Evolutionary conservation across 1,140 invertebrate genomes (phyloP).

Genomic region (Solenopsis fugax): DNA sequence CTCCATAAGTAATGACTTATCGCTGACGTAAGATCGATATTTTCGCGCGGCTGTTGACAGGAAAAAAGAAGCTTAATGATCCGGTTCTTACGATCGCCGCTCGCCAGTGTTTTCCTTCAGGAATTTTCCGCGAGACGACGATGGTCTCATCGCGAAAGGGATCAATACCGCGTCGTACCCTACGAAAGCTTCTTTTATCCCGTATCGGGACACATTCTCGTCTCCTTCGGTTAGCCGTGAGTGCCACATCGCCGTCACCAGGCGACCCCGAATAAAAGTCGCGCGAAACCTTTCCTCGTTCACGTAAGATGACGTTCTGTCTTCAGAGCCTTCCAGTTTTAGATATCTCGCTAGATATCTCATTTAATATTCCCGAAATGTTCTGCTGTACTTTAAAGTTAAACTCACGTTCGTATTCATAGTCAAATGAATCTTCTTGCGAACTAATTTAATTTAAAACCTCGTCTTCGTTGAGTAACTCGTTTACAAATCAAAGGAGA

Average conservation of each 20-base stretch:
- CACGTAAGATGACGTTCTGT: slow-evolving; percentile 3
- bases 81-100: slow-evolving; percentile 24
- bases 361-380: slow-evolving; percentile 46
- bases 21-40: background rate
- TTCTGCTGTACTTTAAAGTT: slow-evolving; percentile 19
- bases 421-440: slow-evolving; percentile 37
- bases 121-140: slow-evolving; percentile 36
- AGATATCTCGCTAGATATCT: background rate
- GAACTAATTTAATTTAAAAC: slow-evolving; percentile 52
- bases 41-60: background rate
- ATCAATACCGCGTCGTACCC: slow-evolving; percentile 68
- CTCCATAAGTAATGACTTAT: background rate
- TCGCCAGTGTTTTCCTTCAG: slow-evolving; percentile 62
- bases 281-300: background rate
- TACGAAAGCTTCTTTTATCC: slow-evolving; percentile 68
- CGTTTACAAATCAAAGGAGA: background rate
- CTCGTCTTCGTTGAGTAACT: slow-evolving; percentile 5
- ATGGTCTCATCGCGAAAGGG: slow-evolving; percentile 54
- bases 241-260: slow-evolving; percentile 51
- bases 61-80: slow-evolving; percentile 42
- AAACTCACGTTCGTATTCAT: slow-evolving; percentile 51
- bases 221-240: slow-evolving; percentile 64
- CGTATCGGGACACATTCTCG: slow-evolving; percentile 68
- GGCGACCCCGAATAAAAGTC: slow-evolving; percentile 45
- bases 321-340: background rate